These are phyloP conservation scores for Tiliacea citrago DNA, from an alignment of 2,888 invertebrate genomes.

Conservation along the genomic window DNA sequence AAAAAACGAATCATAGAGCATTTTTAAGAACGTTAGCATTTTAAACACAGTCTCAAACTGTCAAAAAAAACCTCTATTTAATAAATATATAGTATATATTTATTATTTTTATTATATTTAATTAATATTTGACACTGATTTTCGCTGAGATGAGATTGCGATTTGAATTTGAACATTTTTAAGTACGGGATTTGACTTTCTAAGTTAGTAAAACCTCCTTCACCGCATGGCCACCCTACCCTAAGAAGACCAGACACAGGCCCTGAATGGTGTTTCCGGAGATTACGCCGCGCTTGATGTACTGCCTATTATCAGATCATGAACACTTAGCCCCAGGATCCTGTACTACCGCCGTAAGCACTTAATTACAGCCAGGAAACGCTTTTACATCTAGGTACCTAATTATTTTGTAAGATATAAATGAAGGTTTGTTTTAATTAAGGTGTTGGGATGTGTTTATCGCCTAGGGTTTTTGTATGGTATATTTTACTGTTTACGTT, in stretches of 20 bases:
- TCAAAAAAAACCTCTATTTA: too few relatives aligned
- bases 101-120: too few relatives aligned
- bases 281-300: conserved; percentile 50
- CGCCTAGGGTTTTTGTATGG: neutral
- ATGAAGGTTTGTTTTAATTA: neutral
- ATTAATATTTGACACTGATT: too few relatives aligned
- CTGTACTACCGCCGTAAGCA: conserved; percentile 8
- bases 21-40: too few relatives aligned
- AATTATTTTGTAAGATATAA: conserved; percentile 5
- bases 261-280: conserved; percentile 55
- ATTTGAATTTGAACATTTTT: too few relatives aligned
- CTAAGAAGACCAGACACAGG: conserved; percentile 45
- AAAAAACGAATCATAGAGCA: too few relatives aligned
- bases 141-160: too few relatives aligned
- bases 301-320: conserved; percentile 54
- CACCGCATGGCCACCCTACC: conserved; percentile 23
- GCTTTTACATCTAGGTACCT: neutral
- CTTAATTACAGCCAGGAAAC: conserved; percentile 14
- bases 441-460: neutral
- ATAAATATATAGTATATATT: too few relatives aligned
- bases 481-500: neutral
- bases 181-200: too few relatives aligned
- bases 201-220: neutral
- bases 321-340: conserved; percentile 42
- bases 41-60: too few relatives aligned